Percentiles rank a stretch among this genome's conserved stretches.
Evolutionary conservation across 2,888 invertebrate species (phyloP).

Genomic region (Thymelicus lineola): DNA sequence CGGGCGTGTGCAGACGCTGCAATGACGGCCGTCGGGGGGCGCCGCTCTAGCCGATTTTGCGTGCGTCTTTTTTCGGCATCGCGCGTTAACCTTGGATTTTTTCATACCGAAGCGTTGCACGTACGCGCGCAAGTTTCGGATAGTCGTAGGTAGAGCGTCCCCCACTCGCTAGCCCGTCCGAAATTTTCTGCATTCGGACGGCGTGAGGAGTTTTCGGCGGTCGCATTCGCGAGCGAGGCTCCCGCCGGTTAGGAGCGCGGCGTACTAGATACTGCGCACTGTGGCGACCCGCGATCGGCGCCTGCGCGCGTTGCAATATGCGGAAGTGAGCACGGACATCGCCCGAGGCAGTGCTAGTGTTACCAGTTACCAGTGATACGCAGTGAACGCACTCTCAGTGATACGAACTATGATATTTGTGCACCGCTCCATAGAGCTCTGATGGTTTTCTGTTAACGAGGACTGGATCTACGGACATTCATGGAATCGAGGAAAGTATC

Average conservation of each 20-base stretch:
- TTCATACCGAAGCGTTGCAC: conserved; percentile 84
- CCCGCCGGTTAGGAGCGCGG: conserved; percentile 74
- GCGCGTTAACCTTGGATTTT: conserved; percentile 84
- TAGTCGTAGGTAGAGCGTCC: conserved; percentile 83
- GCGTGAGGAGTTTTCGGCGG: conserved; percentile 82
- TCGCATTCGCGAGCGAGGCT: conserved; percentile 81
- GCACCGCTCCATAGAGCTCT: conserved; percentile 70
- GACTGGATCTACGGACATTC: conserved; percentile 68
- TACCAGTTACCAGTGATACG: conserved; percentile 70
- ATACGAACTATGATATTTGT: conserved; percentile 80
- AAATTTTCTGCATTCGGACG: conserved; percentile 83
- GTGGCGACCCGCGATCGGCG: conserved; percentile 52
- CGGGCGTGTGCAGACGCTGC: conserved; percentile 72
- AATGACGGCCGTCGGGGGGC: conserved; percentile 73
- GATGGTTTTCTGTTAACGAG: conserved; percentile 75
- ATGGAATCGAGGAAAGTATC: conserved; percentile 84
- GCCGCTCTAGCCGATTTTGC: conserved; percentile 81
- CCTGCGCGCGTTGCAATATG: conserved; percentile 76
- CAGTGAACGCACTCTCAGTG: conserved; percentile 75
- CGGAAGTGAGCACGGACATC: conserved; percentile 77
- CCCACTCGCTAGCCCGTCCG: conserved; percentile 79
- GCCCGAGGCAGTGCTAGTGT: conserved; percentile 65
- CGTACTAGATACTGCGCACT: conserved; percentile 59
- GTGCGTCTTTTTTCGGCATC: conserved; percentile 85
- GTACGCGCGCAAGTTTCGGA: conserved; percentile 82